These are phyloP conservation scores for Stenurella melanura DNA, from an alignment of 2,888 invertebrate genomes.

Conservation along the genomic window DNA sequence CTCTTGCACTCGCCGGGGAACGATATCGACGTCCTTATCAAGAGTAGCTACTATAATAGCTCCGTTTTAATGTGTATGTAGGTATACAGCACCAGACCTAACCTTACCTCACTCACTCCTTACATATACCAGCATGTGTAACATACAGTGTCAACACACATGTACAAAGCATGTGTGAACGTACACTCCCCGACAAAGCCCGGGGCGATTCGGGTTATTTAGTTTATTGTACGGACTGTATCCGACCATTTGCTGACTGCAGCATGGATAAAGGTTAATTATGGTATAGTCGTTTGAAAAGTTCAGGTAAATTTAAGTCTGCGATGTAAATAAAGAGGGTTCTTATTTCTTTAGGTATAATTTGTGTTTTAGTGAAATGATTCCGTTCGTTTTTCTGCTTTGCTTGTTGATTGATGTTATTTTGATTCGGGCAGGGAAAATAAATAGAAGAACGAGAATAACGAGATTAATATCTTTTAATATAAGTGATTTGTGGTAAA, in stretches of 20 bases:
- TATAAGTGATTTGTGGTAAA: background rate
- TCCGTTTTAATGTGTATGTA: conserved; percentile 70
- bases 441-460: conserved; percentile 18
- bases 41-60: conserved; percentile 72
- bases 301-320: conserved; percentile 61
- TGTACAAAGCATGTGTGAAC: conserved; percentile 72
- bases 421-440: conserved; percentile 41
- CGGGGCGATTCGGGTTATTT: conserved; percentile 53
- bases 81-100: conserved; percentile 67
- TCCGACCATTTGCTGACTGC: conserved; percentile 65
- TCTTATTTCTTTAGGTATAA: conserved; percentile 42
- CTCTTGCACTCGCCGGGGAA: conserved; percentile 60
- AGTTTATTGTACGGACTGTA: conserved; percentile 61
- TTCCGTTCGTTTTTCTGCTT: conserved; percentile 43
- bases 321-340: conserved; percentile 55
- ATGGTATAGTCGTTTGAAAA: conserved; percentile 61
- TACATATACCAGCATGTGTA: conserved; percentile 72
- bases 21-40: conserved; percentile 69
- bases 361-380: conserved; percentile 45
- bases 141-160: conserved; percentile 73
- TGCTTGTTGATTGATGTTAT: conserved; percentile 48
- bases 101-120: conserved; percentile 69
- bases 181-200: conserved; percentile 65
- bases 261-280: conserved; percentile 68
- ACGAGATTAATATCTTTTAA: conserved; percentile 17